Base-by-base conservation (phyloP, 2,797 vertebrate genomes). In the Micropoecilia bifurca region DNA sequence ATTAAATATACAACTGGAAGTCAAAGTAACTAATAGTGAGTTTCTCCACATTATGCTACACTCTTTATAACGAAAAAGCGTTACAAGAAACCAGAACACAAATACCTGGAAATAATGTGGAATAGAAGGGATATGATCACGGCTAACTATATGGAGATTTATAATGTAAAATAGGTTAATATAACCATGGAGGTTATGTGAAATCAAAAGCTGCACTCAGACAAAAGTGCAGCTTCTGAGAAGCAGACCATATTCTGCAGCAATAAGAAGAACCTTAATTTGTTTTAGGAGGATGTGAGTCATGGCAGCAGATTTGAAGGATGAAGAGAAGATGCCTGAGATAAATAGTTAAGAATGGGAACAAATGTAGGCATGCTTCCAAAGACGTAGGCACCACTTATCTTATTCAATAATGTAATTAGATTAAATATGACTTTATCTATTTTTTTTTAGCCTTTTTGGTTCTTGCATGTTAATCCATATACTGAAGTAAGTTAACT, bases 1-100 rank as follows among this genome's bases (percentile, higher is more conserved):
- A 48, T n/a, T 79, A 33, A 75, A 84, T 46, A 75, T 71, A 68
- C 69, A 78, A 48, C 39, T 3, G 28, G 28, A 68, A 68, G 59
- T 71, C 16, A 53, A 45, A n/a, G 50, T 10, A 77, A 20, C 57
- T 69, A 75, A 76, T 14, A 74, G 43, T 47, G 45, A 55, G 25
- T 20, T 30, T 6, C 16, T 63, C 13, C 71, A n/a, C 57, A 73
- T 71, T 16, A 14, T 28, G 16, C n/a, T 71, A 71, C 41, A 28
- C 25, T 13, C 41, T 16, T 45, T 71, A 28, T 71, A 43, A 41
- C 9, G 12, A 25, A 53, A 18, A 75, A 66, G 73, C 43, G 16
- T 73, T n/a, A 45, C 6, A 53, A 33, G 39, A 6, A 33, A 61
- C 18, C 73, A 69, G 22, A 76, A 59, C 3, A 36, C 61, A 36